These are phyloP conservation scores for Gambusia affinis DNA, from an alignment of 2,113 vertebrate species.

Conservation along the genomic window DNA sequence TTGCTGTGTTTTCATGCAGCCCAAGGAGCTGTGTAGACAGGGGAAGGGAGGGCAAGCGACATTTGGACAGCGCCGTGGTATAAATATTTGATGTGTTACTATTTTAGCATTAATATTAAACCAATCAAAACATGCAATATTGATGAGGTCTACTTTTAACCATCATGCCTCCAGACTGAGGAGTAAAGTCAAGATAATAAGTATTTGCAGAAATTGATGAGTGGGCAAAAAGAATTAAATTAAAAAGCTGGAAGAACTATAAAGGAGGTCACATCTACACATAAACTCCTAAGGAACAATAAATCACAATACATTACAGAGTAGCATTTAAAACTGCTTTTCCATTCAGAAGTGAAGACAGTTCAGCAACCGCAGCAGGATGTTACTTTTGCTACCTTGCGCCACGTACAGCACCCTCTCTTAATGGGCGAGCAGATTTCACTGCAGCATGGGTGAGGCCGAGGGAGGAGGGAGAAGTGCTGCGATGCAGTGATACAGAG, in stretches of 20 bases:
- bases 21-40: constrained; percentile 25
- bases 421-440: constrained; percentile 69
- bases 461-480: constrained; percentile 64
- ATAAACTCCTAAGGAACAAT: constrained; percentile 27
- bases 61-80: constrained; percentile 57
- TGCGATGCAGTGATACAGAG: constrained; percentile 65
- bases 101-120: constrained; percentile 80
- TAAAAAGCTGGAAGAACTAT: constrained; percentile 15
- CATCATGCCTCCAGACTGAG: constrained; percentile 45
- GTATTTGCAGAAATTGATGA: constrained; percentile 14
- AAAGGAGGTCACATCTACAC: constrained; percentile 25
- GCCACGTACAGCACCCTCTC: constrained; percentile 57
- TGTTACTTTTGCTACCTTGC: constrained; percentile 49
- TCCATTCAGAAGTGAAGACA: constrained; percentile 52
- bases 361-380: constrained; percentile 63
- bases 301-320: constrained; percentile 25
- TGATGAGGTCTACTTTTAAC: constrained; percentile 76
- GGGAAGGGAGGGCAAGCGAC: constrained; percentile 16
- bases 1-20: constrained; percentile 47
- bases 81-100: constrained; percentile 80
- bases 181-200: constrained; percentile 57
- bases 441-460: constrained; percentile 75
- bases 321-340: constrained; percentile 45
- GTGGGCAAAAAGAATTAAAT: constrained; percentile 2
- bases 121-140: constrained; percentile 76